phyloP scores from a whole-genome alignment of 2,113 vertebrate genomes.

The Hiodon alosoides region DNA sequence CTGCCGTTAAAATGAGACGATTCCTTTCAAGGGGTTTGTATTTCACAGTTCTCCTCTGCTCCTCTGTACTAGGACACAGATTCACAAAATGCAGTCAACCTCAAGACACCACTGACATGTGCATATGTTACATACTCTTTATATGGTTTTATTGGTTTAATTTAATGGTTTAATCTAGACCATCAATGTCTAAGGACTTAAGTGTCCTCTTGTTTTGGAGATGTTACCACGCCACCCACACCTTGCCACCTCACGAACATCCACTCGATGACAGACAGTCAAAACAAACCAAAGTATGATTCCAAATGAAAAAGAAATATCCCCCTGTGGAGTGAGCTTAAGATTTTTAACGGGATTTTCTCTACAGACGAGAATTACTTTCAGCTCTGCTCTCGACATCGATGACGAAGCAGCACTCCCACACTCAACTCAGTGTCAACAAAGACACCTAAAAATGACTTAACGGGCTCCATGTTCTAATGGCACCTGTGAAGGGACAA shows the following conservation, averaged over 20 bases:
- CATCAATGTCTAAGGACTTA: no score
- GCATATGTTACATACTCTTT: not conserved
- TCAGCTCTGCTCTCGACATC: conserved; percentile 9
- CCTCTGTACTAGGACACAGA: not conserved
- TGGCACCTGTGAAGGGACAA: conserved; percentile 42
- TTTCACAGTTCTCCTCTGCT: not conserved
- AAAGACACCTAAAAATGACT: conserved; percentile 58
- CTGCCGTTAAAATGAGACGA: not conserved
- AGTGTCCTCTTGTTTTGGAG: no score
- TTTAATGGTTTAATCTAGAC: no score
- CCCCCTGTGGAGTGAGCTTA: not conserved
- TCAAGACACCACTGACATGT: not conserved
- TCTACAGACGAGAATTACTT: conserved; percentile 27
- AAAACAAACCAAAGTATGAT: not conserved
- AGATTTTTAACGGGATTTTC: conserved; percentile 20
- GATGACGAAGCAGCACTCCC: conserved; percentile 17
- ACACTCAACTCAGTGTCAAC: conserved; percentile 60
- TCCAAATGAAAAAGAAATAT: not conserved
- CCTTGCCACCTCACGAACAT: not conserved
- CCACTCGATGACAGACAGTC: not conserved
- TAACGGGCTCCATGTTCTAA: conserved; percentile 53
- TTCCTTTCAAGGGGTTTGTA: not conserved
- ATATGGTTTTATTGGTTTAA: not conserved
- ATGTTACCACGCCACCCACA: no score
- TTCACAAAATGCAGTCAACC: not conserved